A percentile compares a stretch with the other conserved stretches of the same genome.
Conservation (phyloP, 2,797 vertebrate species). For the Poecilia wingei region DNA sequence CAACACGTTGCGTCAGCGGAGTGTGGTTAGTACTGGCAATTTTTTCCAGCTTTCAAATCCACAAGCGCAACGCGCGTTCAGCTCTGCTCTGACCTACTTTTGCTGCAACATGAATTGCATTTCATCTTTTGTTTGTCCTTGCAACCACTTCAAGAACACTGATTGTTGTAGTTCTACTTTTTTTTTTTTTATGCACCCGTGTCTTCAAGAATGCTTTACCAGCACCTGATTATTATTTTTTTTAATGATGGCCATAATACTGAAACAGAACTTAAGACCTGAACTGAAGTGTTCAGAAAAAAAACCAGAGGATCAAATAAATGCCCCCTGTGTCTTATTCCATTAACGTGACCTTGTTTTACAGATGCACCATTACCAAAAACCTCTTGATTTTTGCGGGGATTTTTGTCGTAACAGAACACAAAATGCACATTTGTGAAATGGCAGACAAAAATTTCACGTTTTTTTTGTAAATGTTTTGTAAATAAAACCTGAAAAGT, state of each 20-base stretch:
- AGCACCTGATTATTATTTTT: not conserved
- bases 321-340: not conserved
- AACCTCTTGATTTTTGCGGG: not conserved
- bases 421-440: not conserved
- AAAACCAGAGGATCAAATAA: not conserved
- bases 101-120: constrained; percentile 2
- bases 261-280: not conserved
- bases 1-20: constrained; percentile 96
- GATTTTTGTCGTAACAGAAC: not conserved
- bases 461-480: not conserved
- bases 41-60: constrained; percentile 4
- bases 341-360: not conserved
- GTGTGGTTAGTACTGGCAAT: constrained; percentile 89
- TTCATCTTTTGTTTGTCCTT: constrained; percentile 27
- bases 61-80: not conserved
- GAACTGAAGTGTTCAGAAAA: not conserved
- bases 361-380: not conserved
- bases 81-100: constrained; percentile 1
- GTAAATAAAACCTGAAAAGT: not conserved
- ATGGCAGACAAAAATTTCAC: not conserved
- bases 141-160: not conserved
- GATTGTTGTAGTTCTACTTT: not conserved
- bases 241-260: not conserved
- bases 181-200: too few species aligned
- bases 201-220: not conserved